These are phyloP conservation scores for Oryzias sinensis DNA, from an alignment of 2,797 vertebrate genomes.

Conservation along the genomic window DNA sequence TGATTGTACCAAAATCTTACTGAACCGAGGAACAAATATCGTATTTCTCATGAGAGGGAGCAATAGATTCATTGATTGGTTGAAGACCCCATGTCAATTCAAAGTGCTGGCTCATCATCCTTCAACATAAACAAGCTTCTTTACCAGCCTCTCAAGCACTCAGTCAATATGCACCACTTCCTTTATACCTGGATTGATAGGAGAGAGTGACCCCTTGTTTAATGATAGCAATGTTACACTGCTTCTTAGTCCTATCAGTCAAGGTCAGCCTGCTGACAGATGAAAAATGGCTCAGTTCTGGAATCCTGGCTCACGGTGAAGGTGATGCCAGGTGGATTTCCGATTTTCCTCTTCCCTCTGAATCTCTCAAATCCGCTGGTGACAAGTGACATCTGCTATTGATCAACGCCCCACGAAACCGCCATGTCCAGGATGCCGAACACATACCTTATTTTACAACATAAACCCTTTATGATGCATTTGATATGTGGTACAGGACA, in stretches of 20 bases:
- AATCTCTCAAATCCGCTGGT: conserved; percentile 21
- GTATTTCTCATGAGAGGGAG: neutral
- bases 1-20: no score
- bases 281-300: conserved; percentile 58
- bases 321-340: conserved; percentile 32
- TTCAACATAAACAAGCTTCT: neutral
- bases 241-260: conserved; percentile 40
- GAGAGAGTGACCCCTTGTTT: conserved; percentile 35
- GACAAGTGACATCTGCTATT: conserved; percentile 53
- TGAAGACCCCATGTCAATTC: no score
- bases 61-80: no score
- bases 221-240: conserved; percentile 30
- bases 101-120: neutral
- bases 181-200: conserved; percentile 40
- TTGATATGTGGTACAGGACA: neutral
- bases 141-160: neutral
- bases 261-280: conserved; percentile 53
- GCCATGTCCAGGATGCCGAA: conserved; percentile 32
- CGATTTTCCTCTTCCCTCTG: conserved; percentile 28
- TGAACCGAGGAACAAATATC: neutral
- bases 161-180: conserved; percentile 17
- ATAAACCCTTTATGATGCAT: conserved; percentile 28
- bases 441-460: conserved; percentile 24
- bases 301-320: conserved; percentile 39
- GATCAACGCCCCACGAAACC: conserved; percentile 46